A percentile compares a stretch with the other conserved stretches of the same genome.
Evolutionary conservation across 2,113 vertebrate genomes (phyloP).

Genomic region (Ailuropoda melanoleuca): DNA sequence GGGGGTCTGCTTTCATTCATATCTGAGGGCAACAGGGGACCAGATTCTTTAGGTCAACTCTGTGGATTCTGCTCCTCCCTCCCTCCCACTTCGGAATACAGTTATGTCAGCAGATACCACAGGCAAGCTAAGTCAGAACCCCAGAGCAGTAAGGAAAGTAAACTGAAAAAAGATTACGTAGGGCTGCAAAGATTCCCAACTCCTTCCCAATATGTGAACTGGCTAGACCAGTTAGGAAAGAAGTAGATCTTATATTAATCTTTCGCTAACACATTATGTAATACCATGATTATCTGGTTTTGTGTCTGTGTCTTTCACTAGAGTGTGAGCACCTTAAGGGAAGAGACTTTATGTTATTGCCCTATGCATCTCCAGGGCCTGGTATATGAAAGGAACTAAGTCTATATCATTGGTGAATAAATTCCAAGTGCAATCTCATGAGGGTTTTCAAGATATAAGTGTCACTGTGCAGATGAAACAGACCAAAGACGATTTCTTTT

Average conservation of each 20-base stretch:
- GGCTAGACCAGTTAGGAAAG: background rate
- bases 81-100: conserved; percentile 19
- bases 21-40: conserved; percentile 84
- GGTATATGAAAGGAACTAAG: background rate
- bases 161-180: conserved; percentile 2
- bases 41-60: conserved; percentile 24
- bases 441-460: conserved; percentile 25
- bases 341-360: conserved; percentile 1
- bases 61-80: conserved; percentile 72
- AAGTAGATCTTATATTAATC: conserved; percentile 29
- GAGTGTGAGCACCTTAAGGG: background rate
- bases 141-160: conserved; percentile 45
- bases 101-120: conserved; percentile 2
- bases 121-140: conserved; percentile 45
- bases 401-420: background rate
- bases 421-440: background rate
- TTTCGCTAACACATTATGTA: conserved; percentile 42
- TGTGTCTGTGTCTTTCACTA: conserved; percentile 32
- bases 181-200: background rate
- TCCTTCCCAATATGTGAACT: background rate
- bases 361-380: background rate
- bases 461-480: conserved; percentile 8
- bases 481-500: background rate
- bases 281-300: conserved; percentile 1
- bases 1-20: conserved; percentile 92